Evolutionary conservation across 2,888 invertebrate species (phyloP), one percentile per base, ranked within the genome.

Genomic region (Asteroscopus sphinx): DNA sequence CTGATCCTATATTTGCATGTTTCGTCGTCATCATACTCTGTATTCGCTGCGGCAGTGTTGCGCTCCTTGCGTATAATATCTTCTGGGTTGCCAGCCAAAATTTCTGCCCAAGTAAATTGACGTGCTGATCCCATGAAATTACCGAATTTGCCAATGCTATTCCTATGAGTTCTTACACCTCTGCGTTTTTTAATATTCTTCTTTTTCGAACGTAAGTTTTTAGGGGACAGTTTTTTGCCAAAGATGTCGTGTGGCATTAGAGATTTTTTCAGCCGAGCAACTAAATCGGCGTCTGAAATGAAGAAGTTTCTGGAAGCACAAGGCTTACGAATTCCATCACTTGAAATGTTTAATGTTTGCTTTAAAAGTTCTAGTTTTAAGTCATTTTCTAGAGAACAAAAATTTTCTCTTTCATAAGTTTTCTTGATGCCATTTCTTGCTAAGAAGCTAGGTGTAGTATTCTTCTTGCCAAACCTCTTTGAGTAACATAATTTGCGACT

Each of bases 81-180:
- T 80, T 96, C 96, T 0, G 96, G 96, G 80, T 96, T 95, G 36
- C 95, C 95, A 48, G 96, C 95, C 39, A 96, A 83, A 44, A 96
- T 96, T 79, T 95, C 95, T 0, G 96, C 96, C 96, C 96, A 96
- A 67, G 95, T 95, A 81, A 96, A 95, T 73, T 95, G 95, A 46
- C 92, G 88, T 0, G 92, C 92, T 0, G 94, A 94, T 4, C 94
- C 94, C 91, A 94, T 92, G 45, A 94, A 92, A 68, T 94, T 94
- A 0, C 94, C 94, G 57, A 94, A 94, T 71, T 94, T 94, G 0
- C 94, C 94, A 25, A 93, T 92, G 49, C 90, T 92, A 67, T 91
- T 94, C 32, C 90, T 85, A 47, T 90, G 89, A 25, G 89, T 85
- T 63, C 87, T 91, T 4, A 93, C 87, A 21, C 95, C 93, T 30